Evolutionary conservation across 2,888 invertebrate species (phyloP), one percentile per base, ranked within the genome.

Genomic region (Teleogryllus oceanicus): DNA sequence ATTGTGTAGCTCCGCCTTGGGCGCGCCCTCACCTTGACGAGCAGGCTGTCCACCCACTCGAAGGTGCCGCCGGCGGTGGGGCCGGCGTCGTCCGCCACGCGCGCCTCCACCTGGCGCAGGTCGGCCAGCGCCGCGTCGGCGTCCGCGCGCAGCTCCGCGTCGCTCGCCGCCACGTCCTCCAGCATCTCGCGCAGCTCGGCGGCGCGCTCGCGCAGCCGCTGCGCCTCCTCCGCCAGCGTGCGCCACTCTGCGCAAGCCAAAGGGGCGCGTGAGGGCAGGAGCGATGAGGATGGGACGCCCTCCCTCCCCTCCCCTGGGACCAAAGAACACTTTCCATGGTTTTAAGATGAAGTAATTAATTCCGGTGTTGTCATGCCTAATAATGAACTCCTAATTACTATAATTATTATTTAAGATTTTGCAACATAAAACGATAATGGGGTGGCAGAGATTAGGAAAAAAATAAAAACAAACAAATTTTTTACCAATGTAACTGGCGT

Each of bases 41-140:
- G 90, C 83, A 94, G 88, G 18, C 96, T 96, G 87, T 97, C 96
- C 20, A 96, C 92, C 95, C 96, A 97, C 88, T 96, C 96, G 85
- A 97, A 97, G 86, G 93, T 94, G 10, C 97, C 97, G n/a, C 95
- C 95, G 0, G 92, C 92, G 84, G 93, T 94, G 3, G 94, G 87
- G 12, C 92, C 91, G 51, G 51, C 76, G 16, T n/a, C 62, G 16
- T 18, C 62, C 50, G 49, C 37, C 76, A 75, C 37, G 76, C n/a
- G 13, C n/a, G 16, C 50, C 37, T 18, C 50, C 80, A 92, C 85
- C 78, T 86, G 86, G 12, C 85, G 84, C 81, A 91, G 85, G 80
- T 85, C 86, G 12, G 81, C 83, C 75, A 86, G 82, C 49, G 88
- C 85, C 82, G 86, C 85, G 78, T 86, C 83, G 50, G 89, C 78